Evolutionary conservation across 2,888 invertebrate species (phyloP), one percentile per base, ranked within the genome.

Genomic region (Lasioglossum vierecki): DNA sequence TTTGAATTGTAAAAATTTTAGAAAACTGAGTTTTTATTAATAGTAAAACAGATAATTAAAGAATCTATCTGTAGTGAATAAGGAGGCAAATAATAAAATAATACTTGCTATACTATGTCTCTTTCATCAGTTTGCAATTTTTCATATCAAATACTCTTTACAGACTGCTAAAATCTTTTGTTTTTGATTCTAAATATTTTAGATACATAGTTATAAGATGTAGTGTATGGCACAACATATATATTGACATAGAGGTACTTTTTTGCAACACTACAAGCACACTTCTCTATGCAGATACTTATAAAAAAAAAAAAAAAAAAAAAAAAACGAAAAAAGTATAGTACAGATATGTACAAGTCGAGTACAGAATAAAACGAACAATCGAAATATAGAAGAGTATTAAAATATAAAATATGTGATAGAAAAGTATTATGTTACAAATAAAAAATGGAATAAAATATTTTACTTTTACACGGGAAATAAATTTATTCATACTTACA

Each of bases 401-500:
- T 53, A 35, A 49, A 68, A n/a, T 53, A n/a, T 39, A 53, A 76
- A 68, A 73, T 73, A 13, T 73, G 6, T 39, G 49, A n/a, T 5
- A 74, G n/a, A 39, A 80, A 71, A 76, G 35, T 35, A n/a, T 35
- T 35, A 76, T 15, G 46, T 18, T 60, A 63, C 11, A 73, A 66
- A 72, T 72, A 60, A 73, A 49, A 70, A 76, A 76, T 53, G 53
- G 74, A 79, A 30, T 68, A 73, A 71, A 63, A 63, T 82, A 71
- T 83, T 83, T 80, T 73, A 39, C n/a, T 72, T 80, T 75, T 72
- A 71, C 53, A 57, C 44, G 57, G 39, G 75, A 77, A 82, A 82
- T 78, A 70, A 84, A 78, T 82, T 84, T 82, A 82, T 78, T 84
- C 41, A 76, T 84, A 82, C 76, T 84, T 82, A 82, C 83, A 78